Evolutionary conservation across 2,888 invertebrate species (phyloP).

Genomic region (Drosophila mimetica): DNA sequence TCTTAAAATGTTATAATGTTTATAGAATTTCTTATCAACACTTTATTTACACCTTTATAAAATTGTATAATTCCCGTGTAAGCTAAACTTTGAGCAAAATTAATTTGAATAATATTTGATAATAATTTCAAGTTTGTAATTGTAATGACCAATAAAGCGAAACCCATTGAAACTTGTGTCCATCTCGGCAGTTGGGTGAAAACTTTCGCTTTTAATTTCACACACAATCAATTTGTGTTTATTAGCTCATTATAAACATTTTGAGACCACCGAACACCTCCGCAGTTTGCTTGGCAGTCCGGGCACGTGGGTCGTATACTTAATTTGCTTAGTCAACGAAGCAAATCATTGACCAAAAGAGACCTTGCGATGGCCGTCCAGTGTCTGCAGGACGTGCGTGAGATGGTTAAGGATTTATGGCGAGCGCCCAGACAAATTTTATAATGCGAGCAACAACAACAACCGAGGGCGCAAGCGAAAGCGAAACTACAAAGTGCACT

Average conservation of each 20-base stretch:
- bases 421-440: constrained; percentile 44
- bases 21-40: no score
- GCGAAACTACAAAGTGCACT: constrained; percentile 77
- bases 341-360: constrained; percentile 72
- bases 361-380: constrained; percentile 10
- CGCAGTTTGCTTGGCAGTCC: constrained; percentile 33
- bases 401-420: constrained; percentile 54
- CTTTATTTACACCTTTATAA: no score
- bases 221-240: constrained; percentile 64
- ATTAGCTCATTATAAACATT: constrained; percentile 67
- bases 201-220: constrained; percentile 55
- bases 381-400: constrained; percentile 58
- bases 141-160: constrained; percentile 10
- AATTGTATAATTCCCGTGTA: neutral
- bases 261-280: constrained; percentile 17
- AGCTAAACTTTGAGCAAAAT: neutral
- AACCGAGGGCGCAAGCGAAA: constrained; percentile 36
- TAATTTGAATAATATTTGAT: neutral
- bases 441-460: constrained; percentile 27
- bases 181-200: neutral
- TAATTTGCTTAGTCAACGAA: constrained; percentile 73
- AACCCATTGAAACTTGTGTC: constrained; percentile 12
- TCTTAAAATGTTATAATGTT: no score
- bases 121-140: neutral
- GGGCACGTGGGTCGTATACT: constrained; percentile 58